Conservation (phyloP, 2,888 invertebrate species). For the Dasypogon diadema region DNA sequence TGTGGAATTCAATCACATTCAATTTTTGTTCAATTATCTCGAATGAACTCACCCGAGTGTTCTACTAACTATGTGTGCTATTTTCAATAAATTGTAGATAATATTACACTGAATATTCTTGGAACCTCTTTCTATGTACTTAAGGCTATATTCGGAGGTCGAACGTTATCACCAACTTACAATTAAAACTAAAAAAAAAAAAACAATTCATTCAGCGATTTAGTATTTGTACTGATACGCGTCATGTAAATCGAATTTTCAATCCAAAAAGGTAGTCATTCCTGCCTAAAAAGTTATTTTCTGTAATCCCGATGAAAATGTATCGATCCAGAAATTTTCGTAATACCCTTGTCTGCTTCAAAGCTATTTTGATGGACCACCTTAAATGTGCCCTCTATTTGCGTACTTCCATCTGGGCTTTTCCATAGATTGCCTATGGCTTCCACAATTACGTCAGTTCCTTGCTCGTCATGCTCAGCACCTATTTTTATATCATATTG, state of each 20-base stretch:
- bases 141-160: too few relatives aligned
- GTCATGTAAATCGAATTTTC: conserved; percentile 15
- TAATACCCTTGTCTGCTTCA: conserved; percentile 64
- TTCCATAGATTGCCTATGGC: conserved; percentile 66
- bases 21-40: neutral
- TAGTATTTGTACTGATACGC: too few relatives aligned
- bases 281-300: conserved; percentile 54
- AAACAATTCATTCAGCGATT: too few relatives aligned
- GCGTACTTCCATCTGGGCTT: conserved; percentile 65
- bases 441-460: conserved; percentile 66
- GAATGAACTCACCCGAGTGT: conserved; percentile 48
- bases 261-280: conserved; percentile 20
- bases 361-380: conserved; percentile 63
- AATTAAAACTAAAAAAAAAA: neutral
- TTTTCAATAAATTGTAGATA: conserved; percentile 61
- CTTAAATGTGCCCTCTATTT: conserved; percentile 65
- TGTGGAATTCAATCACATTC: neutral
- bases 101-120: conserved; percentile 48
- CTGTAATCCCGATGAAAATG: conserved; percentile 66
- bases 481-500: conserved; percentile 66
- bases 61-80: conserved; percentile 62
- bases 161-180: too few relatives aligned
- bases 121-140: too few relatives aligned
- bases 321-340: conserved; percentile 64
- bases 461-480: conserved; percentile 66